Percentiles rank a stretch among this genome's conserved stretches.
phyloP scores from a whole-genome alignment of 2,888 invertebrate genomes.

The Stegana nigrithorax region DNA sequence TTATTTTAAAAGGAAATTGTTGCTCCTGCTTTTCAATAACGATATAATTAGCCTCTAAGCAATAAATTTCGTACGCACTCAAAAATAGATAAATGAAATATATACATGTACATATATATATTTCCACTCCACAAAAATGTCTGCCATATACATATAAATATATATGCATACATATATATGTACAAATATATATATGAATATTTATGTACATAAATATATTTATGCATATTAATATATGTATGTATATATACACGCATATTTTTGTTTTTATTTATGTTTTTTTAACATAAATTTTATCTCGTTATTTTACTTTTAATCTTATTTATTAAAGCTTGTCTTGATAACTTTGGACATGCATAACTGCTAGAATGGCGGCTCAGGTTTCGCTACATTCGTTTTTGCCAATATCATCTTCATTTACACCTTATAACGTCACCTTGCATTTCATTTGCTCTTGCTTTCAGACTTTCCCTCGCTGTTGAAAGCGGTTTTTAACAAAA shows the following conservation, averaged over 20 bases:
- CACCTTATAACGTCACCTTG: too few relatives aligned
- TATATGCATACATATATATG: too few relatives aligned
- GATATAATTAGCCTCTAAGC: conserved; percentile 27
- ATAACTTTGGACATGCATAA: conserved; percentile 52
- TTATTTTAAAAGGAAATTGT: conserved; percentile 6
- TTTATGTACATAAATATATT: too few relatives aligned
- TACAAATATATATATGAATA: too few relatives aligned
- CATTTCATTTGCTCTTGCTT: too few relatives aligned
- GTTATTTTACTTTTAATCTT: conserved; percentile 8
- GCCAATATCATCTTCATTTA: too few relatives aligned
- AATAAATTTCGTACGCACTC: conserved; percentile 38
- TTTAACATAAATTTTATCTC: conserved; percentile 8
- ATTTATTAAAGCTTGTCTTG: conserved; percentile 44
- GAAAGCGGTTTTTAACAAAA: too few relatives aligned
- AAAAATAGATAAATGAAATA: not conserved
- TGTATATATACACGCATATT: conserved; percentile 37
- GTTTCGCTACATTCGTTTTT: too few relatives aligned
- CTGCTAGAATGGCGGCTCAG: not conserved
- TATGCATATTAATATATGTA: too few relatives aligned
- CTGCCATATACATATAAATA: not conserved
- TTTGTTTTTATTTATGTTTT: conserved; percentile 21
- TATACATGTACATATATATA: not conserved
- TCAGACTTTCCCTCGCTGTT: too few relatives aligned
- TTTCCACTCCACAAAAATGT: not conserved
- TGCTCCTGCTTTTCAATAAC: conserved; percentile 11